These are phyloP conservation scores for Halcyon leucocephala DNA, from an alignment of 2,797 vertebrate genomes.

Conservation along the genomic window DNA sequence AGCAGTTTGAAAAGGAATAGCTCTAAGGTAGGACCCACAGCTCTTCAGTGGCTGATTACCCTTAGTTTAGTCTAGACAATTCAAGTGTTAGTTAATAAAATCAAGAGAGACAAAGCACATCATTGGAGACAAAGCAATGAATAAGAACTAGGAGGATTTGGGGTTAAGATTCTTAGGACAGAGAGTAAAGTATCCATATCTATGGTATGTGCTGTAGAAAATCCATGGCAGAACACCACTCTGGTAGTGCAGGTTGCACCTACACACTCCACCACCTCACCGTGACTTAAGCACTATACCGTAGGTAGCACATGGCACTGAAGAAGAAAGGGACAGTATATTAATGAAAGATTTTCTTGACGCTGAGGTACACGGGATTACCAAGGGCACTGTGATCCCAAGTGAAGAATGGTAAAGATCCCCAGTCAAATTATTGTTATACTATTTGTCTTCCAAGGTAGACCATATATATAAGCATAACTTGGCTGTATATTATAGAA, in stretches of 20 bases:
- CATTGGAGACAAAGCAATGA: not conserved
- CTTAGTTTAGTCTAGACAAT: accelerated
- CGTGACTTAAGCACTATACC: not conserved
- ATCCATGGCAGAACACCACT: not conserved
- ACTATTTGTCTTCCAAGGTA: not conserved
- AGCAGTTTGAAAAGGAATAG: not conserved
- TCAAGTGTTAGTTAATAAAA: not conserved
- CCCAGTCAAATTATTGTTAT: too few species aligned
- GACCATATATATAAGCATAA: not conserved
- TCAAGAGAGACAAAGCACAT: not conserved
- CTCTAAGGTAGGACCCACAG: not conserved
- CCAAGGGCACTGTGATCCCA: not conserved
- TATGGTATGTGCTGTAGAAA: not conserved
- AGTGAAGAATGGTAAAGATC: not conserved
- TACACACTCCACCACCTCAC: not conserved
- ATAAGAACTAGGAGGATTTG: not conserved
- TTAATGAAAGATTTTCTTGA: not conserved
- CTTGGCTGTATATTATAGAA: not conserved
- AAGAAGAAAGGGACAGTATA: not conserved
- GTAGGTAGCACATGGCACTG: not conserved
- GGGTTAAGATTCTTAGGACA: not conserved
- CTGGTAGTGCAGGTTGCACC: not conserved
- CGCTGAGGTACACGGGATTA: not conserved
- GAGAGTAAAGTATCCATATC: not conserved
- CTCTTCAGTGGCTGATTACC: not conserved